Evolutionary conservation across 2,797 vertebrate species (phyloP), one percentile per base, ranked within the genome.

Genomic region (Amniataba percoides): DNA sequence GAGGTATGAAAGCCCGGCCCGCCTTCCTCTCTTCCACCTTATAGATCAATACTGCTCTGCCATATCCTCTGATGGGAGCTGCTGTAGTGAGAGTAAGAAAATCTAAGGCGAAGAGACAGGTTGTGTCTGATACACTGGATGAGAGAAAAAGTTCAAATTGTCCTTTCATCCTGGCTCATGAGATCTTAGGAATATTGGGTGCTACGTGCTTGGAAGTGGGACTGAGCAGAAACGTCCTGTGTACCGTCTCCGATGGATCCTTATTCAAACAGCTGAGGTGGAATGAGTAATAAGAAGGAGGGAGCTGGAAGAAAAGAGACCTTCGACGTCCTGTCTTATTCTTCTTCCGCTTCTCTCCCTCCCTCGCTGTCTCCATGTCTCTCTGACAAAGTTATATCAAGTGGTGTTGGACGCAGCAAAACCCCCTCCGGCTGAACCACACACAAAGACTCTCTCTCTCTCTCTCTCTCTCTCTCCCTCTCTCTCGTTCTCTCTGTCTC

Each of bases 351-450:
- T 88, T 90, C 87, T 66, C 85, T 90, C 77, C 88, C 84, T 88
- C 81, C 78, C 60, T 80, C 42, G 64, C 78, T 62, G 83, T 88
- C 81, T 89, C 80, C 51, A 0, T 67, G 77, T 90, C 88, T 91
- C 78, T 87, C 92, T 94, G 92, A 92, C 93, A 93, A 95, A 94
- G 91, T 95, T 95, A 95, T 92, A 94, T 94, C 88, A 94, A 94
- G 93, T 87, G 88, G 84, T 92, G 88, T 83, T 88, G 91, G 91
- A 93, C 67, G 71, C 85, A 79, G 83, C 57, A 86, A 92, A 88
- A 92, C 73, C 63, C 92, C 93, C 92, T 92, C 84, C 39, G 86
- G 94, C 92, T 43, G 89, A 95, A 95, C 94, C 94, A 95, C 94
- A 95, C 93, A 92, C 85, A 92, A 88, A 92, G 87, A 83, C 73